These are phyloP conservation scores for Drosophila atroscutellata DNA, from an alignment of 2,888 invertebrate genomes.

Conservation along the genomic window DNA sequence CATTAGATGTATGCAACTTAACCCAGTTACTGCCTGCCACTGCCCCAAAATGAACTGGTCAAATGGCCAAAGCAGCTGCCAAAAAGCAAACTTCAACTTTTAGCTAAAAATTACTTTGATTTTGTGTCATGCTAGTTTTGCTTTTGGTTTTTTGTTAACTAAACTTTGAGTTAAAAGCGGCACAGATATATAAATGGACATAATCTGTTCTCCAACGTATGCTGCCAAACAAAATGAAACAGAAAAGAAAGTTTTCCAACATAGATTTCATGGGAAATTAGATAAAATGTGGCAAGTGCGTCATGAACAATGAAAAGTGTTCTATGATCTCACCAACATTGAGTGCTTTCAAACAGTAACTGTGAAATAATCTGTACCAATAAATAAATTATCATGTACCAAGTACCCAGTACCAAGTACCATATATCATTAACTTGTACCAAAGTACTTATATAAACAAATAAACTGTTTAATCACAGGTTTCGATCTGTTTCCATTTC, in stretches of 20 bases:
- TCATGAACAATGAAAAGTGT: neutral
- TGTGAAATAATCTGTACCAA: neutral
- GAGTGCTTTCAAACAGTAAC: neutral
- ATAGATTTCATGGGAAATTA: neutral
- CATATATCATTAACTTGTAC: too few species aligned
- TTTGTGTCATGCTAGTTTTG: constrained; percentile 36
- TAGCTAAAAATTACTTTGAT: constrained; percentile 20
- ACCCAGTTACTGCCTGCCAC: constrained; percentile 60
- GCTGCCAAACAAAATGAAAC: neutral
- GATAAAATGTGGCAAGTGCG: neutral
- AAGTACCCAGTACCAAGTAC: too few species aligned
- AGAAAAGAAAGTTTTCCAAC: neutral
- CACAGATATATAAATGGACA: neutral
- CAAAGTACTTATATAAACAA: too few species aligned
- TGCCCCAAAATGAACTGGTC: constrained; percentile 17
- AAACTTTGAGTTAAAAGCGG: constrained; percentile 51
- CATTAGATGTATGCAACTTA: constrained; percentile 44
- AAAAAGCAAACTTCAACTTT: constrained; percentile 31
- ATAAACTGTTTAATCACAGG: too few species aligned
- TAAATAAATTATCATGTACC: neutral
- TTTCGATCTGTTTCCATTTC: too few species aligned
- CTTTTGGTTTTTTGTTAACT: constrained; percentile 37
- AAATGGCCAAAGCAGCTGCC: constrained; percentile 17
- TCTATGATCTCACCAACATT: neutral
- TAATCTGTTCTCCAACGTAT: neutral